phyloP scores from a whole-genome alignment of 2,113 vertebrate genomes.

The Neogale vison region DNA sequence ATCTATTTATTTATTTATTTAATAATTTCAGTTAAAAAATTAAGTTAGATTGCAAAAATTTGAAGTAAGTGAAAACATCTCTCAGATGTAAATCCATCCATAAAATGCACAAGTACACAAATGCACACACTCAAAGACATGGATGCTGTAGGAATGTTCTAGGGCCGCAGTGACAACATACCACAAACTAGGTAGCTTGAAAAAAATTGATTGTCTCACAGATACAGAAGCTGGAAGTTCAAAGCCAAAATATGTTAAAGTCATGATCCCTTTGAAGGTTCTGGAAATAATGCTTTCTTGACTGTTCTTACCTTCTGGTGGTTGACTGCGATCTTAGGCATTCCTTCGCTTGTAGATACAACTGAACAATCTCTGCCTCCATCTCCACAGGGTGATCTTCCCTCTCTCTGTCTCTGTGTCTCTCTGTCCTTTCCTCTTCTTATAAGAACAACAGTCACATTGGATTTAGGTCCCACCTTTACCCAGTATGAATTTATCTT shows the following conservation, averaged over 20 bases:
- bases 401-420: background rate
- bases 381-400: background rate
- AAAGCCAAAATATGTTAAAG: background rate
- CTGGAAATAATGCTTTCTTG: background rate
- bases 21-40: background rate
- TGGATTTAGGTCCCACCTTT: background rate
- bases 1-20: background rate
- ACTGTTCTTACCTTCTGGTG: background rate
- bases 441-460: background rate
- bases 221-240: background rate
- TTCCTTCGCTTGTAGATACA: background rate
- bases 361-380: background rate
- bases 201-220: background rate
- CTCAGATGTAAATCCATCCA: background rate
- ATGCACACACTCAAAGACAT: background rate
- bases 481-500: background rate
- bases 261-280: background rate
- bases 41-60: background rate
- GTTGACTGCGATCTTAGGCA: background rate
- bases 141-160: background rate
- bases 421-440: background rate
- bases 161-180: background rate
- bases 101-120: no score
- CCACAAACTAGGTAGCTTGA: background rate
- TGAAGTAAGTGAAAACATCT: background rate